Base-by-base conservation (phyloP, 2,113 vertebrate genomes). In the Erythrocercus mccallii region DNA sequence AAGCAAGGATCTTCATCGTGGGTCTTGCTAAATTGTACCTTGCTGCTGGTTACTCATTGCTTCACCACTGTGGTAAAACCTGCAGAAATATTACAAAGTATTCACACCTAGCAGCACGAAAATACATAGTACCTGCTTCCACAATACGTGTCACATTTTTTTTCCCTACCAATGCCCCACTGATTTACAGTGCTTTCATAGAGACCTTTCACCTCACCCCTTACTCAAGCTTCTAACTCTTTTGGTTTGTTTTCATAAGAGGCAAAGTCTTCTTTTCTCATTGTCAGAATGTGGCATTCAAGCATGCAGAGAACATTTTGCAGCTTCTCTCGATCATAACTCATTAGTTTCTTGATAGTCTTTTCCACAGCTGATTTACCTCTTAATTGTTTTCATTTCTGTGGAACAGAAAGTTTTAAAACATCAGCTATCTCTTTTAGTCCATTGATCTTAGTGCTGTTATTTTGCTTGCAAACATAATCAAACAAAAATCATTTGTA, bases 381-480 rank as follows among this genome's bases (percentile, higher is more conserved):
- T 78, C 82, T 51, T 88, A 87, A 87, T 85, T 85, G 68, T 86
- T 93, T 73, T 86, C 17, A 66, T 62, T 92, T 87, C 66, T 86
- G 47, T 88, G 64, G 38, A 94, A 80, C 4, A 45, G 21, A 92
- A 90, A 73, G 51, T 66, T 95, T 96, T 81, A 73, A 93, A 88
- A 86, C 33, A 68, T 45, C 38, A 71, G 40, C 33, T 90, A 82
- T 57, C 37, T 88, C 47, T 89, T 94, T 91, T 54, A 85, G 45
- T 48, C n/a, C 44, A 58, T 45, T 84, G 64, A 78, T 84, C 60
- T 66, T 53, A 54, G n/a, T 76, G 57, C 48, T 87, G 53, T 62
- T 93, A 64, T 60, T 94, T 86, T 62, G 35, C 60, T 93, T 92
- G 56, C 60, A 86, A 88, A 83, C 30, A 22, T 51, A 81, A 88